Percentiles rank a stretch among this genome's conserved stretches.
phyloP scores from a whole-genome alignment of 2,113 vertebrate genomes.

The Neotoma lepida region DNA sequence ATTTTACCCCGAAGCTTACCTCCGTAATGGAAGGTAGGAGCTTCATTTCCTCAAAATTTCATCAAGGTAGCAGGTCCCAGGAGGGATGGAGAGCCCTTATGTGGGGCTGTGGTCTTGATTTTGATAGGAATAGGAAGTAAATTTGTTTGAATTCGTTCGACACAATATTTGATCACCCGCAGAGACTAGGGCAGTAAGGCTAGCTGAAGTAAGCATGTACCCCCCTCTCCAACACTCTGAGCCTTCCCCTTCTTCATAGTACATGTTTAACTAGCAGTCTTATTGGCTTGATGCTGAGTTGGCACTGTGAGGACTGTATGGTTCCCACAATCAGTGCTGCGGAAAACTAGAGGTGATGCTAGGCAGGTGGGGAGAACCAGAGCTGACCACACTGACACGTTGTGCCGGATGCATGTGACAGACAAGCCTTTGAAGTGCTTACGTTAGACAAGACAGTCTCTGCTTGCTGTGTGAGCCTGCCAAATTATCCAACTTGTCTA shows the following conservation, averaged over 20 bases:
- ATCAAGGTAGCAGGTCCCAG: not conserved
- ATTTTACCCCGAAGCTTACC: not conserved
- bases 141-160: conserved; percentile 53
- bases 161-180: not conserved
- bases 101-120: conserved; percentile 20
- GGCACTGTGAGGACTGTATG: not conserved
- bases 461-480: not conserved
- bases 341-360: not conserved
- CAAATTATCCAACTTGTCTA: not conserved
- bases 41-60: not conserved
- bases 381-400: not conserved
- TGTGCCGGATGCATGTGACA: not conserved
- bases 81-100: not conserved
- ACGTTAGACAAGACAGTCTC: not conserved
- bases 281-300: rapidly evolving
- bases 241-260: not conserved
- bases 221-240: not conserved
- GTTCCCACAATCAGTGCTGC: not conserved
- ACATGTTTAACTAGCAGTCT: not conserved
- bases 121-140: conserved; percentile 50
- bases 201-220: not conserved
- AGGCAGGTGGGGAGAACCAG: not conserved
- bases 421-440: not conserved
- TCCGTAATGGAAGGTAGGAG: not conserved
- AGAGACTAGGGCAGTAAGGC: conserved; percentile 17